These are phyloP conservation scores for Eulemur rufifrons DNA, from an alignment of 2,113 vertebrate genomes.

Conservation along the genomic window DNA sequence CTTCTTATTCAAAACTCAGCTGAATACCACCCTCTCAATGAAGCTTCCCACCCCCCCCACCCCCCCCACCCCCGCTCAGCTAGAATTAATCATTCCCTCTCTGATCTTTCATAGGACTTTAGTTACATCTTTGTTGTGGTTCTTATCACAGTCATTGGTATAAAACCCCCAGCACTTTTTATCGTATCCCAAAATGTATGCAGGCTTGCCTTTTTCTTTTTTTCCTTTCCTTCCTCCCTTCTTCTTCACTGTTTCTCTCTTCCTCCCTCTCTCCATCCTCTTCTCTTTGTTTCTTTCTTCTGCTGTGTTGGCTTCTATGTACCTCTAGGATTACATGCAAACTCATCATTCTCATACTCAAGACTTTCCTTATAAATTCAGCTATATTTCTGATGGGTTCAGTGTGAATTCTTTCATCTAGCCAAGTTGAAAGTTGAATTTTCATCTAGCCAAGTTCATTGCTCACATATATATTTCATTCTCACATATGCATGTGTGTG, in stretches of 20 bases:
- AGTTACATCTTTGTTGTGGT: neutral
- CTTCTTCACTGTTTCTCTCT: neutral
- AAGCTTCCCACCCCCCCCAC: neutral
- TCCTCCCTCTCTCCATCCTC: neutral
- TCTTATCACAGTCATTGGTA: neutral
- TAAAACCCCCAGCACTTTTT: neutral
- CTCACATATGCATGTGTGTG: neutral
- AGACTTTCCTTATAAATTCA: neutral
- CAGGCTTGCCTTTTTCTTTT: neutral
- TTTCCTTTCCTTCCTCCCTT: neutral
- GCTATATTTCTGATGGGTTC: neutral
- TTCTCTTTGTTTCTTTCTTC: neutral
- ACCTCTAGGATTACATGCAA: neutral
- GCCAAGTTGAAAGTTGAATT: neutral
- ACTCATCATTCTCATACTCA: slow-evolving; percentile 1
- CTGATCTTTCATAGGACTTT: neutral
- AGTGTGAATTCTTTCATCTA: neutral
- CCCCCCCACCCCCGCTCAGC: neutral
- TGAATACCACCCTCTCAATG: neutral
- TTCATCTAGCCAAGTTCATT: neutral
- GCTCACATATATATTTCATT: neutral
- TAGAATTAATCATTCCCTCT: neutral
- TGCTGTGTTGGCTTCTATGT: neutral
- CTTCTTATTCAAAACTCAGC: neutral
- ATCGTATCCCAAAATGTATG: neutral